Conservation (phyloP, 1,140 invertebrate genomes). For the Tetranychus urticae region DNA sequence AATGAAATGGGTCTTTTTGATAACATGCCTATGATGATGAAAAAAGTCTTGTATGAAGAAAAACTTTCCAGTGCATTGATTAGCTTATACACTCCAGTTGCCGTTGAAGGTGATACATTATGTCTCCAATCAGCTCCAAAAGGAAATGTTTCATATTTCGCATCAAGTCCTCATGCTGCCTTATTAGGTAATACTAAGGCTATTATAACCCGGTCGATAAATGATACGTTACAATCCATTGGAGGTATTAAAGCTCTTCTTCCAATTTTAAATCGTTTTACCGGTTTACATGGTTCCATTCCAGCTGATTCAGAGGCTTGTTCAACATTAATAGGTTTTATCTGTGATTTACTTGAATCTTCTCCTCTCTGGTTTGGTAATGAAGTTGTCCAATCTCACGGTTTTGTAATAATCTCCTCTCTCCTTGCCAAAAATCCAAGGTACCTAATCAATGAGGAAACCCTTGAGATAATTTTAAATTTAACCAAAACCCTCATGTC, state of each 20-base stretch:
- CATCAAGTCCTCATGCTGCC: constrained; percentile 9
- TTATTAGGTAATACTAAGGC: constrained; percentile 60
- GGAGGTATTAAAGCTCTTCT: constrained; percentile 89
- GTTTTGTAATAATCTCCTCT: constrained; percentile 91
- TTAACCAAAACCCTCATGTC: constrained; percentile 89
- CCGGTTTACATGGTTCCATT: background rate
- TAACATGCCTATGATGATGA: constrained; percentile 16
- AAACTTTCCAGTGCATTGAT: constrained; percentile 86
- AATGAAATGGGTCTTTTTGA: constrained; percentile 8
- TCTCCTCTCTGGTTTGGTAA: constrained; percentile 32
- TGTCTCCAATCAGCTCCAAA: constrained; percentile 93
- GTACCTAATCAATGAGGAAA: constrained; percentile 77
- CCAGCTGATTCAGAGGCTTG: constrained; percentile 27
- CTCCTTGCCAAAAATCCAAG: constrained; percentile 77
- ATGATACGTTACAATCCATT: constrained; percentile 93
- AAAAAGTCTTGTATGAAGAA: constrained; percentile 85
- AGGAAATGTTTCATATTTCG: constrained; percentile 82
- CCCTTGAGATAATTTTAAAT: constrained; percentile 71
- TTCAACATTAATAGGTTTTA: constrained; percentile 83
- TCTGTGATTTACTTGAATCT: constrained; percentile 85
- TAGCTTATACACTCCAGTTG: constrained; percentile 99
- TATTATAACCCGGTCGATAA: constrained; percentile 94
- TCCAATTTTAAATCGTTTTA: constrained; percentile 44
- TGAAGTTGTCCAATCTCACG: constrained; percentile 86
- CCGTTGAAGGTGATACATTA: constrained; percentile 60